A percentile compares a stretch with the other conserved stretches of the same genome.
These are phyloP conservation scores for Neogobius melanostomus DNA, from an alignment of 2,113 vertebrate species.

Conservation along the genomic window DNA sequence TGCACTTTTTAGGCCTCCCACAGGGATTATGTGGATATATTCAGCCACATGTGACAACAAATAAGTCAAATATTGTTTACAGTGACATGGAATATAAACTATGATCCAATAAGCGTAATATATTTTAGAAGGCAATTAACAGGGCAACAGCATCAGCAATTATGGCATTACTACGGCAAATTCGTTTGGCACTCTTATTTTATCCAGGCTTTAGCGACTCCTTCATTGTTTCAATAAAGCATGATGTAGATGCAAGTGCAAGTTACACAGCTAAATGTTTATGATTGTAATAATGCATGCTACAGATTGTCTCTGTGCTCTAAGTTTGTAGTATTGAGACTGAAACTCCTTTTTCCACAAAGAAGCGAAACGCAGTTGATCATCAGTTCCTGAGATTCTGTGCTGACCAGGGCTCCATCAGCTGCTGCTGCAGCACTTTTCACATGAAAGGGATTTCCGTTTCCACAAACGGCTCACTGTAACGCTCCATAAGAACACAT, in stretches of 20 bases:
- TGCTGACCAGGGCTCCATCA: slow-evolving; percentile 4
- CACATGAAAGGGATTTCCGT: slow-evolving; percentile 6
- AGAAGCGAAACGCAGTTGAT: neutral
- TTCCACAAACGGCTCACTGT: slow-evolving; percentile 12
- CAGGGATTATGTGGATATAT: neutral
- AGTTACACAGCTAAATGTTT: no score
- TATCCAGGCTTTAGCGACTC: no score
- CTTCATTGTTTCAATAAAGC: no score
- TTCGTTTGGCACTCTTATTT: no score
- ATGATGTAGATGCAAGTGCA: no score
- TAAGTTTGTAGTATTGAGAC: neutral
- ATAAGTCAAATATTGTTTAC: neutral
- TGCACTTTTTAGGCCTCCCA: neutral
- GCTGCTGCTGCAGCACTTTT: slow-evolving; percentile 9
- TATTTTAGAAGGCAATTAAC: no score
- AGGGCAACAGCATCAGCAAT: no score
- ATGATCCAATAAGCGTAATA: no score
- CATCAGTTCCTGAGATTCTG: neutral
- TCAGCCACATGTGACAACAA: neutral
- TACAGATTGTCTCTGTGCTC: no score
- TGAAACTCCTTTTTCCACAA: neutral
- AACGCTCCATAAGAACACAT: slow-evolving; percentile 5
- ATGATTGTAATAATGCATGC: no score
- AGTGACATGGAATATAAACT: no score
- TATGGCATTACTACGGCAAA: no score